Evolutionary conservation across 2,113 vertebrate species (phyloP).

Genomic region (Rostratula benghalensis): DNA sequence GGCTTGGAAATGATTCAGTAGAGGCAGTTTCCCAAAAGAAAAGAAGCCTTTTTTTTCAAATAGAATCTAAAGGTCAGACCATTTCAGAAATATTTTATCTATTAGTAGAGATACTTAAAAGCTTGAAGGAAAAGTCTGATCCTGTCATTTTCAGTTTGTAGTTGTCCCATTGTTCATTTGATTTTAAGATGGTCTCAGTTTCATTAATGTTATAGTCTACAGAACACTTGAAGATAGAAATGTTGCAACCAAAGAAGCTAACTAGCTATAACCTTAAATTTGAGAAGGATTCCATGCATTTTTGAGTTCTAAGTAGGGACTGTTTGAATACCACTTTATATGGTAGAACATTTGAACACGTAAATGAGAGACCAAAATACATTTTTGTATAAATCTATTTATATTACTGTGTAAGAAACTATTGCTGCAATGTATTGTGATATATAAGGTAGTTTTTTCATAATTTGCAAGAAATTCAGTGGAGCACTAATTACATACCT

Average conservation of each 20-base stretch:
- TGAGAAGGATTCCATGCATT: not conserved
- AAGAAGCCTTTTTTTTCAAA: not conserved
- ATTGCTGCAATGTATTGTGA: not conserved
- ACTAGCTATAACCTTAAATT: not conserved
- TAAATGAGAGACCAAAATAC: not conserved
- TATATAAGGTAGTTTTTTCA: not conserved
- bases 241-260: not conserved
- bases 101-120: constrained; percentile 50
- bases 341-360: not conserved
- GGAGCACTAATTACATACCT: not conserved
- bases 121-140: constrained; percentile 37
- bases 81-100: constrained; percentile 54
- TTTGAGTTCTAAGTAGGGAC: not conserved
- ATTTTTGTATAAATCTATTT: not conserved
- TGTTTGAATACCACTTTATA: not conserved
- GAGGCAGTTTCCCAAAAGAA: constrained; percentile 45
- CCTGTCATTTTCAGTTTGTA: not conserved
- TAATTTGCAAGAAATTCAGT: not conserved
- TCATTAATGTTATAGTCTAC: not conserved
- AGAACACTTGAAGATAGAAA: not conserved
- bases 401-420: not conserved
- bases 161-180: not conserved
- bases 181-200: not conserved
- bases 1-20: constrained; percentile 22
- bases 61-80: constrained; percentile 40